phyloP scores from a whole-genome alignment of 2,113 vertebrate species.

The Thinocorus orbignyianus region DNA sequence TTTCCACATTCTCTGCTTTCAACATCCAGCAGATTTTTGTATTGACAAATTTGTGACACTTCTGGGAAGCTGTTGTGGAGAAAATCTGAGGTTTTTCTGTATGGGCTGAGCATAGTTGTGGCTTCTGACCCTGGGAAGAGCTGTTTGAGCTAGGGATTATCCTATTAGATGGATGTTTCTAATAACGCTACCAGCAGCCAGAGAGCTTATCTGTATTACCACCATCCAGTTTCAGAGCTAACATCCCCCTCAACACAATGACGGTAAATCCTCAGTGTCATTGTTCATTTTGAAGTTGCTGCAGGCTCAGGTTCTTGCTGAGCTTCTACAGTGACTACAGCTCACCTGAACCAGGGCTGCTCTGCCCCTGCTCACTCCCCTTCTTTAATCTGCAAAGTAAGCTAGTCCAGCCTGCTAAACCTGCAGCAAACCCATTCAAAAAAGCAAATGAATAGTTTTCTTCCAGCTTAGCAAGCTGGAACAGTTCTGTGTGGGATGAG shows the following conservation, averaged over 20 bases:
- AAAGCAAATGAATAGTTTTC: not conserved
- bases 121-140: conserved; percentile 3
- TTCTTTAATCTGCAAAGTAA: not conserved
- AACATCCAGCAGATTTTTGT: conserved; percentile 7
- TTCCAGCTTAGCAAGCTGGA: not conserved
- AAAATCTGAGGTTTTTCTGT: conserved; percentile 10
- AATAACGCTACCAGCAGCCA: not conserved
- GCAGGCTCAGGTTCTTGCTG: not conserved
- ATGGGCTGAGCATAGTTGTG: conserved; percentile 1
- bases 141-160: conserved; percentile 22
- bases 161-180: conserved; percentile 19
- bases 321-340: not conserved
- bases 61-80: conserved; percentile 2
- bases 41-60: conserved; percentile 3
- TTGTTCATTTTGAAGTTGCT: fast-evolving
- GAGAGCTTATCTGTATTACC: not conserved
- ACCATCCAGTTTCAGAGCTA: not conserved
- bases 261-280: not conserved
- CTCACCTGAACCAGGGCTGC: not conserved
- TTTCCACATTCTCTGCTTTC: not conserved
- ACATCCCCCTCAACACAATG: not conserved
- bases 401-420: not conserved
- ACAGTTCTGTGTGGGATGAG: not conserved
- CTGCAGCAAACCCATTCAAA: not conserved
- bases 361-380: not conserved